Evolutionary conservation across 2,888 invertebrate species (phyloP).

Genomic region (Diadegma fenestrale): DNA sequence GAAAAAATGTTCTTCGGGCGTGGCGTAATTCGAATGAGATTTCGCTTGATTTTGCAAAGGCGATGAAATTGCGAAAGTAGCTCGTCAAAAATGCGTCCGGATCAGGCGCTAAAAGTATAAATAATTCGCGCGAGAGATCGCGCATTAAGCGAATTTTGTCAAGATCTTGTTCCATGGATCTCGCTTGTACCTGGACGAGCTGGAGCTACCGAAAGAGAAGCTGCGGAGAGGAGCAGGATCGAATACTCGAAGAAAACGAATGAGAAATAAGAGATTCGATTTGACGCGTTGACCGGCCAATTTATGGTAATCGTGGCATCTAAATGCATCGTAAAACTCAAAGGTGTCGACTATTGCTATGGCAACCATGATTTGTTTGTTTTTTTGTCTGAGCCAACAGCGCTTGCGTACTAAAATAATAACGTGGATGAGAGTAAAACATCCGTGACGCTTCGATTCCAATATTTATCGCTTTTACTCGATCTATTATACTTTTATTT

Average conservation of each 20-base stretch:
- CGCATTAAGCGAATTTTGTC: background rate
- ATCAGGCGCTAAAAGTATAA: background rate
- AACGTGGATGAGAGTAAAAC: conserved; percentile 10
- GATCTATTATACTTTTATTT: conserved; percentile 1
- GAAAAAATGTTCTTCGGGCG: background rate
- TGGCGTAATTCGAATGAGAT: background rate
- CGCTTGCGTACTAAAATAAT: conserved; percentile 9
- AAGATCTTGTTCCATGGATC: background rate
- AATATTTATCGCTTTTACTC: conserved; percentile 14
- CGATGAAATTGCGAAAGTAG: conserved; percentile 3
- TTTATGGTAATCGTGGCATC: conserved; percentile 67
- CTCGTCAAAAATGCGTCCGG: background rate
- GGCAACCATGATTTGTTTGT: conserved; percentile 29
- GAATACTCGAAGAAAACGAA: background rate
- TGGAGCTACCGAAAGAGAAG: background rate
- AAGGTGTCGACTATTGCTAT: conserved; percentile 57
- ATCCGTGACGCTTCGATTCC: conserved; percentile 43
- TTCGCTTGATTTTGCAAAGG: background rate
- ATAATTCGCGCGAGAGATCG: background rate
- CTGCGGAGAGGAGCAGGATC: background rate
- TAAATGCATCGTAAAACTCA: conserved; percentile 67
- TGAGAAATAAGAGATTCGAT: conserved; percentile 54
- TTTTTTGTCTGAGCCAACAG: background rate
- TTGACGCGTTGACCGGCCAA: conserved; percentile 52
- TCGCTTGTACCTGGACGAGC: conserved; percentile 5